Percentiles rank a stretch among this genome's conserved stretches.
These are phyloP conservation scores for Cyclina sinensis DNA, from an alignment of 1,140 invertebrate species.

Conservation along the genomic window DNA sequence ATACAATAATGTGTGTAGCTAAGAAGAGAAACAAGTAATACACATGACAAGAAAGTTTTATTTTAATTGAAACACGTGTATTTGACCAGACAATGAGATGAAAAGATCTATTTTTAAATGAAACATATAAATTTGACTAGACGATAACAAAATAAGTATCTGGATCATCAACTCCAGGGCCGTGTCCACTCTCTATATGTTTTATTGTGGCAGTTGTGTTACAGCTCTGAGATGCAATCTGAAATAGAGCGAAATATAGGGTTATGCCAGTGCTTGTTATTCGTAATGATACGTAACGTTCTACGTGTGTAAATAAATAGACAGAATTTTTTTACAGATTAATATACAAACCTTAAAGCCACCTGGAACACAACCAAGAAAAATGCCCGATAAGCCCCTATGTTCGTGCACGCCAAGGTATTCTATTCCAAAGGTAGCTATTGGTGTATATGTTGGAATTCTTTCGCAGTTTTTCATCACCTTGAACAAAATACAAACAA, in stretches of 20 bases:
- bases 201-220: background rate
- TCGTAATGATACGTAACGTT: too few relatives aligned
- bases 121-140: too few relatives aligned
- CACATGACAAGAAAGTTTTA: too few relatives aligned
- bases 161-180: background rate
- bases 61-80: too few relatives aligned
- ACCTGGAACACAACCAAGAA: background rate
- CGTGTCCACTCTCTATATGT: background rate
- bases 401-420: background rate
- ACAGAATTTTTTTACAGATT: too few relatives aligned
- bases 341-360: background rate
- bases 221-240: background rate
- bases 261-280: too few relatives aligned
- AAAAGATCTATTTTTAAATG: too few relatives aligned
- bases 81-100: too few relatives aligned
- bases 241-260: background rate
- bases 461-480: background rate
- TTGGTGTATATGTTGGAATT: background rate
- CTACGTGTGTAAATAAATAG: too few relatives aligned
- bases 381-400: background rate
- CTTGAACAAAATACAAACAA: background rate
- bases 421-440: background rate
- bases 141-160: background rate
- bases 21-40: too few relatives aligned
- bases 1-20: too few relatives aligned